These are phyloP conservation scores for Hippoglossus stenolepis DNA, from an alignment of 2,113 vertebrate species.

Conservation along the genomic window DNA sequence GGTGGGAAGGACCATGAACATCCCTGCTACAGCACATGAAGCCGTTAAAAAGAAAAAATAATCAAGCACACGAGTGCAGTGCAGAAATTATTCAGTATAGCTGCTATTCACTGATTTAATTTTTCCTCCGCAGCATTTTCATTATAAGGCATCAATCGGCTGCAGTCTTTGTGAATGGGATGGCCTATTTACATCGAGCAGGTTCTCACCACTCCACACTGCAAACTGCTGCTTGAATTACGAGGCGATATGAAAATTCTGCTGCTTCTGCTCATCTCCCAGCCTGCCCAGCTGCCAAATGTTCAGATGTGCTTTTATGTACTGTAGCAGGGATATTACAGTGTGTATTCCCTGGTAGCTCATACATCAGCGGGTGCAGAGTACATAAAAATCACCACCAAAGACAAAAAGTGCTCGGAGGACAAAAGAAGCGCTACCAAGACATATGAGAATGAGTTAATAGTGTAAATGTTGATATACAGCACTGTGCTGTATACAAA, in stretches of 20 bases:
- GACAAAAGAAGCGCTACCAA: constrained; percentile 10
- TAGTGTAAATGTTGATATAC: neutral
- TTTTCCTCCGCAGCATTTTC: neutral
- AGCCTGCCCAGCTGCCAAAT: constrained; percentile 43
- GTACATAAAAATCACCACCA: constrained; percentile 54
- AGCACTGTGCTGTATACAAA: neutral
- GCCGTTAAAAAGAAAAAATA: neutral
- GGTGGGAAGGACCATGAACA: neutral
- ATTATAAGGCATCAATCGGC: neutral
- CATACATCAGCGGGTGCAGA: constrained; percentile 55
- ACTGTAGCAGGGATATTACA: constrained; percentile 11
- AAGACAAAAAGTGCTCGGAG: constrained; percentile 1
- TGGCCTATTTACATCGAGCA: neutral
- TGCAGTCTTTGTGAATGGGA: neutral
- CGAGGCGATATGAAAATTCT: constrained; percentile 49
- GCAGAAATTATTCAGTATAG: constrained; percentile 1
- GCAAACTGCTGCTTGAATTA: constrained; percentile 52
- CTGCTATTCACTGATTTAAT: neutral
- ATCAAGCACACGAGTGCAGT: neutral
- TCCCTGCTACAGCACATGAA: neutral
- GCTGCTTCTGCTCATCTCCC: constrained; percentile 53
- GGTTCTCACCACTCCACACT: constrained; percentile 12
- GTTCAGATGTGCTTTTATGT: constrained; percentile 65
- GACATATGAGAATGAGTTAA: neutral
- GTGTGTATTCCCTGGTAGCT: constrained; percentile 36